A percentile compares a stretch with the other conserved stretches of the same genome.
Conservation (phyloP, 2,113 vertebrate species). For the Mirza zaza region DNA sequence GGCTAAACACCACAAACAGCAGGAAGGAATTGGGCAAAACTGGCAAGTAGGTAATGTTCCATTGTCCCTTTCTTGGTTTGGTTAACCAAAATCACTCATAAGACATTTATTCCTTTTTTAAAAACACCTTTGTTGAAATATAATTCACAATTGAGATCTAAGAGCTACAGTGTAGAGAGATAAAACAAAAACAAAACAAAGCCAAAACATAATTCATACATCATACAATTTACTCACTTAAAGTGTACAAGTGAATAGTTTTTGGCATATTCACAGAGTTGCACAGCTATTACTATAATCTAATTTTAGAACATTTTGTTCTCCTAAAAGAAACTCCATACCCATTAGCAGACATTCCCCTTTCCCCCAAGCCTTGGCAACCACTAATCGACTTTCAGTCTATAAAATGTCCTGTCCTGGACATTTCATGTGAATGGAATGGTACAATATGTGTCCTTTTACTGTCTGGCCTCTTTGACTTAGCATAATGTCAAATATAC, state of each 20-base stretch:
- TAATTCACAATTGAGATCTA: background rate
- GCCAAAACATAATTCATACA: background rate
- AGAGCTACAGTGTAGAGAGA: no score
- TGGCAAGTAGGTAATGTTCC: background rate
- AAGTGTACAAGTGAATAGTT: background rate
- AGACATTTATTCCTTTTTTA: slow-evolving; percentile 34
- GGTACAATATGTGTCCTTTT: background rate
- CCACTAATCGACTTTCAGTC: background rate
- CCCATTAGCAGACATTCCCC: background rate
- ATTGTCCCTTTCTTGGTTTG: background rate
- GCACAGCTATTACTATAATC: background rate
- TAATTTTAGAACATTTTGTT: slow-evolving; percentile 18
- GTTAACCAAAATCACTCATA: slow-evolving; percentile 15
- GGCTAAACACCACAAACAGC: background rate
- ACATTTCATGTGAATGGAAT: background rate
- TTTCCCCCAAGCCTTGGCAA: background rate
- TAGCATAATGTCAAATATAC: background rate
- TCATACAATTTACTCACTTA: slow-evolving; percentile 14
- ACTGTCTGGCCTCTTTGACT: background rate
- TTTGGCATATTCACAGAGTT: background rate
- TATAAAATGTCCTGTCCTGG: background rate
- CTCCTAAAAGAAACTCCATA: background rate
- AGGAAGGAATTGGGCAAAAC: background rate
- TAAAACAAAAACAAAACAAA: background rate
- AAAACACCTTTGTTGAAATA: background rate